Evolutionary conservation across 2,113 vertebrate genomes (phyloP).

Genomic region (Seriola aureovittata): DNA sequence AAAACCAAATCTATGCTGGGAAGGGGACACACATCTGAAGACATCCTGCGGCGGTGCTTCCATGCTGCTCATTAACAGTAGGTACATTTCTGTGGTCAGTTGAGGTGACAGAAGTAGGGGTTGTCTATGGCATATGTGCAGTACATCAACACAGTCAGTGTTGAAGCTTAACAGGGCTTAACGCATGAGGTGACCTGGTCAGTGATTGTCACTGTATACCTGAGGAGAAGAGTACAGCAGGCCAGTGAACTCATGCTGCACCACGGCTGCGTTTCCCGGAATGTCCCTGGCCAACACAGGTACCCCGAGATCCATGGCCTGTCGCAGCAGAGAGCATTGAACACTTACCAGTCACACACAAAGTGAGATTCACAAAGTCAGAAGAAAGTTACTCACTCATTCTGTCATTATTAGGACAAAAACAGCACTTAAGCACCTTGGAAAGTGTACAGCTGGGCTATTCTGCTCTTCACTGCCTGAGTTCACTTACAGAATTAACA

Average conservation of each 20-base stretch:
- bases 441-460: background rate
- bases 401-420: background rate
- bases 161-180: conserved; percentile 36
- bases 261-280: conserved; percentile 90
- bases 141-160: background rate
- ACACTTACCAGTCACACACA: background rate
- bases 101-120: conserved; percentile 16
- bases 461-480: conserved; percentile 14
- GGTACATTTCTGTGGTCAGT: conserved; percentile 9
- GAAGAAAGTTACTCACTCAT: conserved; percentile 1
- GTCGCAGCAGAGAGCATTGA: conserved; percentile 26
- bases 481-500: conserved; percentile 56
- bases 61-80: background rate
- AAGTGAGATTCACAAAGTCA: conserved; percentile 8
- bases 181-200: conserved; percentile 10
- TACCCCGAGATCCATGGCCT: conserved; percentile 94
- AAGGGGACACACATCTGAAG: background rate
- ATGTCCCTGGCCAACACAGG: conserved; percentile 93
- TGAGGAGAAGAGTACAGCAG: conserved; percentile 90
- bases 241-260: conserved; percentile 89
- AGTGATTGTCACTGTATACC: conserved; percentile 78
- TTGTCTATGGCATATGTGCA: background rate
- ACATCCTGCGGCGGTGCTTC: background rate
- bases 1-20: background rate
- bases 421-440: background rate